phyloP scores from a whole-genome alignment of 2,888 invertebrate species.

The Drosophila pegasa region DNA sequence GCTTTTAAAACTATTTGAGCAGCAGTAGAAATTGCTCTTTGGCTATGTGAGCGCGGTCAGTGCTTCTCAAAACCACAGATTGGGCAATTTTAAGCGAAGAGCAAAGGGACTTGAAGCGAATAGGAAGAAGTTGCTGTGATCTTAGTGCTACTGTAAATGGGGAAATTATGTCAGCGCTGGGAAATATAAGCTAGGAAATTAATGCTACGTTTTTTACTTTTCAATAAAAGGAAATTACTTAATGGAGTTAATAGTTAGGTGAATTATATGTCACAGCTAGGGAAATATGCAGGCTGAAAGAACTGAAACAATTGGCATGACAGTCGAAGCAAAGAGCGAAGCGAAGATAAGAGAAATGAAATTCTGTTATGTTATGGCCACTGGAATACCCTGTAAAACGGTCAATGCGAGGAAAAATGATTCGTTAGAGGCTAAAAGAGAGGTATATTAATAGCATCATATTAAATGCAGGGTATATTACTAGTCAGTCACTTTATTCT shows the following conservation, averaged over 20 bases:
- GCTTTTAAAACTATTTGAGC: conserved; percentile 1
- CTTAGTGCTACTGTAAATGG: too few species aligned
- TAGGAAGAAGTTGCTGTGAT: too few species aligned
- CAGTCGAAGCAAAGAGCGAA: too few species aligned
- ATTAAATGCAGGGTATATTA: neutral
- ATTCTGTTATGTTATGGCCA: neutral
- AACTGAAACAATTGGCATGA: too few species aligned
- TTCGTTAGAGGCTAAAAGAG: neutral
- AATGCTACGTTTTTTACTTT: too few species aligned
- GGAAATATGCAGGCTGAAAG: neutral
- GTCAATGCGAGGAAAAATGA: neutral
- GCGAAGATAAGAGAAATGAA: conserved; percentile 1
- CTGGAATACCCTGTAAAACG: neutral
- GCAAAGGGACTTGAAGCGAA: too few species aligned
- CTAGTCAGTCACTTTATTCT: too few species aligned
- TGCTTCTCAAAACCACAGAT: neutral
- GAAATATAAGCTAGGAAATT: too few species aligned
- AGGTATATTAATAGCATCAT: neutral
- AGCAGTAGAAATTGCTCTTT: neutral
- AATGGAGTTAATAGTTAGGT: too few species aligned
- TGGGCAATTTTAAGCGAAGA: neutral
- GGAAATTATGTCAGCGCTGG: too few species aligned
- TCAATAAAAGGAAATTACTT: too few species aligned
- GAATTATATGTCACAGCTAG: neutral
- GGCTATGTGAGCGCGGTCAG: neutral